Evolutionary conservation across 1,140 invertebrate genomes (phyloP), one percentile per base, ranked within the genome.

Genomic region (Euborellia annulipes): DNA sequence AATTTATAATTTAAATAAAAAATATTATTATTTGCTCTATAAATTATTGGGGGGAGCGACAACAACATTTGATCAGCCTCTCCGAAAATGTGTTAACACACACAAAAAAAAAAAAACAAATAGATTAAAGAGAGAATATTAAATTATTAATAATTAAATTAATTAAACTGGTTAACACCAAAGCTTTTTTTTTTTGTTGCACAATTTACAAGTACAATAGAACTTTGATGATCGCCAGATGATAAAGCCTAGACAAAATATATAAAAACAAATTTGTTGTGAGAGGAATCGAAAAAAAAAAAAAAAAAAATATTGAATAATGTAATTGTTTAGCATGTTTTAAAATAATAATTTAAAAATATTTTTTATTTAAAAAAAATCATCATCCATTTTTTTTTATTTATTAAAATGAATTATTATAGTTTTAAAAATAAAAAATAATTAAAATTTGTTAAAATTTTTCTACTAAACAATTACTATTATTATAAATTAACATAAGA

Each of bases 121-220:
- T 34, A 43, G 41, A 22, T 30, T 45, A 23, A n/a, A 11, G 17
- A 18, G 13, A 45, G 14, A 40, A 49, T 19, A 37, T 30, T 11
- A 32, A 19, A 20, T 16, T 18, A n/a, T 27, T 40, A 21, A 45
- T 38, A 18, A 45, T 41, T 18, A 30, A 50, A n/a, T n/a, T n/a
- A n/a, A 37, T 20, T 27, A 36, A 39, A 43, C 41, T 44, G 41
- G 49, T 45, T 42, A 47, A 43, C 49, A 50, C 49, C 45, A 47
- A 47, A 47, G 49, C 32, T 36, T 27, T 19, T n/a, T n/a, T n/a
- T n/a, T n/a, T n/a, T n/a, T n/a, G n/a, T n/a, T n/a, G n/a, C n/a
- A n/a, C n/a, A n/a, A n/a, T n/a, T n/a, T n/a, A 40, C 14, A 47
- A 16, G 16, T 14, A 42, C 17, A 40, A n/a, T 21, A 18, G 19